phyloP scores from a whole-genome alignment of 2,113 vertebrate species.

The Crotalus helleri region DNA sequence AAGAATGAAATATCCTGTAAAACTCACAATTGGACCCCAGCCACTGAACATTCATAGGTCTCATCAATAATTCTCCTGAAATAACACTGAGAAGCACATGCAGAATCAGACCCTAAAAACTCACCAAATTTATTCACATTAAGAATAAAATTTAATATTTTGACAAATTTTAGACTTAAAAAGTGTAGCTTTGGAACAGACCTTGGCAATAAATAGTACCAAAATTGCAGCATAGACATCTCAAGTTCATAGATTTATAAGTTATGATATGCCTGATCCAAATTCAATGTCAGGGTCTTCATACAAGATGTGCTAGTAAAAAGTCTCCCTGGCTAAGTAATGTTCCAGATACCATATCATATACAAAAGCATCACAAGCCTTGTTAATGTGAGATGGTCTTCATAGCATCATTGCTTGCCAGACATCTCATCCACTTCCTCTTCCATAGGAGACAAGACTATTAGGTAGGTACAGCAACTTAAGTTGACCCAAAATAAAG shows the following conservation, averaged over 20 bases:
- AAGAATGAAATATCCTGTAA: not conserved
- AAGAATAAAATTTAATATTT: not conserved
- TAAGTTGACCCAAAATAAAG: not conserved
- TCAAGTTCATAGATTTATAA: not conserved
- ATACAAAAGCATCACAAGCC: not conserved
- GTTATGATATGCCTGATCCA: not conserved
- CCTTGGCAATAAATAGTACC: not conserved
- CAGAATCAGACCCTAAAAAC: not conserved
- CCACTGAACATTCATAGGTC: not conserved
- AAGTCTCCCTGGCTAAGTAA: not conserved
- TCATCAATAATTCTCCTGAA: not conserved
- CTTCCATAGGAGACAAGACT: not conserved
- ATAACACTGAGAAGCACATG: not conserved
- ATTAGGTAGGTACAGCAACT: not conserved
- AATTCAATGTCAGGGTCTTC: not conserved
- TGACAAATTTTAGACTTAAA: not conserved
- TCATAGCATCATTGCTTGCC: not conserved
- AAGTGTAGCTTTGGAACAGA: not conserved
- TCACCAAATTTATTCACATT: not conserved
- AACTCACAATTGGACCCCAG: not conserved
- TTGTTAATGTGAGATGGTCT: not conserved
- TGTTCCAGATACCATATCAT: not conserved
- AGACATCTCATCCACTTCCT: not conserved
- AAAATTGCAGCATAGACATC: not conserved
- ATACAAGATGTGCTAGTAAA: slow-evolving; percentile 17